phyloP scores from a whole-genome alignment of 1,140 invertebrate species.

The Hypothenemus hampei region DNA sequence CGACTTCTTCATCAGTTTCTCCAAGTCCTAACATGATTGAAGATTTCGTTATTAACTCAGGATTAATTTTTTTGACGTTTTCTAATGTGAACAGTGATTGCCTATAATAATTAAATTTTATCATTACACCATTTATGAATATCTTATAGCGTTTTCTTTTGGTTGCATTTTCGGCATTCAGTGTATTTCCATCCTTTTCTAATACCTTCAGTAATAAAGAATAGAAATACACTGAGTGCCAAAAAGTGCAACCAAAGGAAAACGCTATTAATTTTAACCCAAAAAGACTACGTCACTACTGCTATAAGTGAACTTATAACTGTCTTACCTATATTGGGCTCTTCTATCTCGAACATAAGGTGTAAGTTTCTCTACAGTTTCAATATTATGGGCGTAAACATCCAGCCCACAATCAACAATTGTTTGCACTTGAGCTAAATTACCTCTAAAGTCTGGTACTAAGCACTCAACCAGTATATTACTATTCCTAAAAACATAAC shows the following conservation, averaged over 20 bases:
- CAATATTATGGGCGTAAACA: constrained; percentile 96
- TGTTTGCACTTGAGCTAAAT: constrained; percentile 66
- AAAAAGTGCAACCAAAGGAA: too few relatives aligned
- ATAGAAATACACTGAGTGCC: too few relatives aligned
- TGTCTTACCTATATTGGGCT: constrained; percentile 59
- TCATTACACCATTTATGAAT: too few relatives aligned
- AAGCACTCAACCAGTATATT: constrained; percentile 93
- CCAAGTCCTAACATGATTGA: constrained; percentile 98
- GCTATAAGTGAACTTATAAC: not conserved
- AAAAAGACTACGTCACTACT: too few relatives aligned
- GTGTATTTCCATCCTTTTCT: too few relatives aligned
- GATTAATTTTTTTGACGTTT: constrained; percentile 74
- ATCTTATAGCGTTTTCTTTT: too few relatives aligned
- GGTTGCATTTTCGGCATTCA: too few relatives aligned
- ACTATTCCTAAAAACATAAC: constrained; percentile 58
- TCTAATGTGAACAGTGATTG: constrained; percentile 83
- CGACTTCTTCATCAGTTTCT: constrained; percentile 87
- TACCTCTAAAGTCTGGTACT: constrained; percentile 92
- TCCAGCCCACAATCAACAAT: constrained; percentile 83
- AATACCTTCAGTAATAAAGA: too few relatives aligned
- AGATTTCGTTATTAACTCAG: constrained; percentile 89
- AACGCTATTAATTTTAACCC: too few relatives aligned
- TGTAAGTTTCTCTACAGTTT: constrained; percentile 86
- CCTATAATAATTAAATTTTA: constrained; percentile 44
- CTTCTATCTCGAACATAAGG: constrained; percentile 90